A percentile compares a stretch with the other conserved stretches of the same genome.
phyloP scores from a whole-genome alignment of 2,797 vertebrate species.

The Jordanella pulchra region DNA sequence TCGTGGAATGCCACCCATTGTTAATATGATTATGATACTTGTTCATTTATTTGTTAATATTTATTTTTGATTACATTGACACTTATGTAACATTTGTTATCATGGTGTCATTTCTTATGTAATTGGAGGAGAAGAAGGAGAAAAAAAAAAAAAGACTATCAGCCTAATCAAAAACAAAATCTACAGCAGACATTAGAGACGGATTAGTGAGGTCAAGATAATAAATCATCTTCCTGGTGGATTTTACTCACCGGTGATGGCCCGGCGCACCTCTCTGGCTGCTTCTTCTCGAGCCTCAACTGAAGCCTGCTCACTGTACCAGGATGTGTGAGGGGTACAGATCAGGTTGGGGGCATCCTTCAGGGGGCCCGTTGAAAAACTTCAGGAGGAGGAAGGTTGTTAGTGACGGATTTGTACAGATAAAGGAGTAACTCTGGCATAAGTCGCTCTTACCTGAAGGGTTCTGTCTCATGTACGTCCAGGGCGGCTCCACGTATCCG shows the following conservation, averaged over 20 bases:
- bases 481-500: conserved; percentile 89
- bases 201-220: too few relatives aligned
- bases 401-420: background rate
- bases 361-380: conserved; percentile 88
- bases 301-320: conserved; percentile 92
- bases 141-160: too few relatives aligned
- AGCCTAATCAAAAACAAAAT: too few relatives aligned
- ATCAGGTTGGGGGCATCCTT: conserved; percentile 91
- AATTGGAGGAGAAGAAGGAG: too few relatives aligned
- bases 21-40: too few relatives aligned
- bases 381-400: conserved; percentile 35
- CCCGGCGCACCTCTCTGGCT: conserved; percentile 88
- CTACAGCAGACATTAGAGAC: too few relatives aligned
- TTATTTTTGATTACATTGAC: too few relatives aligned
- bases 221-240: too few relatives aligned
- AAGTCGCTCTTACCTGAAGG: conserved; percentile 81
- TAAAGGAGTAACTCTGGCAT: background rate
- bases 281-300: conserved; percentile 90
- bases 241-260: conserved; percentile 83
- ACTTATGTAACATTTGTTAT: too few relatives aligned
- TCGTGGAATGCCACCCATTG: too few relatives aligned
- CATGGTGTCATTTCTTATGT: too few relatives aligned
- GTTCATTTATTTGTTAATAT: too few relatives aligned
- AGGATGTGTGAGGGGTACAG: conserved; percentile 90
- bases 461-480: conserved; percentile 89